phyloP scores from a whole-genome alignment of 2,888 invertebrate species.

The Bombylius major region DNA sequence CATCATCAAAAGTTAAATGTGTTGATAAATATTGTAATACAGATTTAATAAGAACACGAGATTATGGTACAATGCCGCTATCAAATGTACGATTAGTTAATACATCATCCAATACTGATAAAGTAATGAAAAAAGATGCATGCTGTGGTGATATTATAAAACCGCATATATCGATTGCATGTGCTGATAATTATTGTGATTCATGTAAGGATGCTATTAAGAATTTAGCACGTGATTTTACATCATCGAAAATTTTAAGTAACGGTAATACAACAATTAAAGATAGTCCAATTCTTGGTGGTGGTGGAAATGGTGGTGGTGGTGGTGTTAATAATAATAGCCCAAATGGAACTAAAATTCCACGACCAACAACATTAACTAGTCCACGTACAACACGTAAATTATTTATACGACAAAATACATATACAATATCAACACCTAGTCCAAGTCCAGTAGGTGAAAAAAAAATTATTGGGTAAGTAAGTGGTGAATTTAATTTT shows the following conservation, averaged over 20 bases:
- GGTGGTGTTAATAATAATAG: neutral
- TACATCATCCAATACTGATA: conserved; percentile 31
- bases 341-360: conserved; percentile 23
- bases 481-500: conserved; percentile 1
- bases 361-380: conserved; percentile 30
- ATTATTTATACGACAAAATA: conserved; percentile 32
- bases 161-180: conserved; percentile 39
- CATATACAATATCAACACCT: conserved; percentile 29
- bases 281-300: neutral
- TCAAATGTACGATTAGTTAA: conserved; percentile 15
- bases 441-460: conserved; percentile 24
- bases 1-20: conserved; percentile 7
- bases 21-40: conserved; percentile 22
- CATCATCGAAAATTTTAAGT: conserved; percentile 1
- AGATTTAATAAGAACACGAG: conserved; percentile 4
- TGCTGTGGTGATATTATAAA: conserved; percentile 41
- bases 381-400: conserved; percentile 32
- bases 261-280: neutral
- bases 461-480: conserved; percentile 25
- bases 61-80: conserved; percentile 12
- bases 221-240: conserved; percentile 39
- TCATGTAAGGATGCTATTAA: conserved; percentile 46
- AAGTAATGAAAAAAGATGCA: conserved; percentile 37
- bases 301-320: neutral
- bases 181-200: conserved; percentile 45